Base-by-base conservation (phyloP, 2,888 invertebrate species). In the Parnassius smintheus region DNA sequence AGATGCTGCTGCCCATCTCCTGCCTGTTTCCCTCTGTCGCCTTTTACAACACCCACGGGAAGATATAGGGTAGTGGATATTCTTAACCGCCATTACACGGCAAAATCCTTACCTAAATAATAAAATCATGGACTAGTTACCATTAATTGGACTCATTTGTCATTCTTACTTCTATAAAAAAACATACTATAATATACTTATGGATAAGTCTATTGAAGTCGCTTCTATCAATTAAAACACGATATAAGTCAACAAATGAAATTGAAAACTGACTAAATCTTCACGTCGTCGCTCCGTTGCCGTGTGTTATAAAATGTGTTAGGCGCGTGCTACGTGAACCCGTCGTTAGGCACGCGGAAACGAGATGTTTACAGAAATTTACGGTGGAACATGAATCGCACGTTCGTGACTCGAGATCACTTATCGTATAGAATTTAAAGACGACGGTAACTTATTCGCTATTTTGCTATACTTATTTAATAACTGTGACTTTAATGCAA, bases 321-420 rank as follows among this genome's bases (percentile, higher is more conserved):
- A 12, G 18, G 46, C 41, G 42, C 22, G 54, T 12, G 3, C 46
- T 8, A 35, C 65, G 53, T 60, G 53, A 54, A 49, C 61, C 50
- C 65, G 58, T 56, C 53, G 59, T 44, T 54, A 64, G 70, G 70
- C 70, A 74, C 70, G 72, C 74, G 74, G 74, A 74, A 74, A 68
- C 69, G 62, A 66, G 62, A 59, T 65, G 62, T 66, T 68, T 66
- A 65, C 65, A 66, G 68, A 69, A 70, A 71, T 71, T 70, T 72
- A 72, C 71, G 71, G 69, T 70, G 64, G 65, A 67, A 68, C 72
- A 68, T 70, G 67, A 71, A 64, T 65, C 64, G 69, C 70, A 67
- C 63, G 68, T 63, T 71, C 73, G 72, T 72, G 72, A 69, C 58
- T 61, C 62, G 59, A 70, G 72, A 73, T 74, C 68, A 59, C 59